A percentile compares a stretch with the other conserved stretches of the same genome.
phyloP scores from a whole-genome alignment of 2,797 vertebrate genomes.

The Danio tinwini region DNA sequence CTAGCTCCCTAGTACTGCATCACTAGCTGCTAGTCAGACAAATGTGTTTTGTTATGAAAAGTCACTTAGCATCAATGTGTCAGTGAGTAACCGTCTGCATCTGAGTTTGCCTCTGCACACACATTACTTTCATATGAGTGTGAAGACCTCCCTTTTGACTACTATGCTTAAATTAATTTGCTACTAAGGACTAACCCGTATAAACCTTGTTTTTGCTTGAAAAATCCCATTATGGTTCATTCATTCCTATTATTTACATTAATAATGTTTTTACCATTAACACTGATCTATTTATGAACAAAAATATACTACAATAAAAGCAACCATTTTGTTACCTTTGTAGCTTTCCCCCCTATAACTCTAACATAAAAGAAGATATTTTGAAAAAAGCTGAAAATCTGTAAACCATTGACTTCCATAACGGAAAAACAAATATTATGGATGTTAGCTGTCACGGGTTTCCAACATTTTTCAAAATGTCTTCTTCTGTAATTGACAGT shows the following conservation, averaged over 20 bases:
- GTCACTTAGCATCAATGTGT: neutral
- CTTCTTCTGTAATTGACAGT: no score
- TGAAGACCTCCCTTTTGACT: slow-evolving; percentile 2
- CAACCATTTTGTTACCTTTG: neutral
- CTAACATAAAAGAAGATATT: no score
- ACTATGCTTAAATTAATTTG: neutral
- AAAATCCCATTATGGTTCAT: neutral
- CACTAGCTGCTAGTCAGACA: neutral
- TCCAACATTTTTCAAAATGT: no score
- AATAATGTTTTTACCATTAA: neutral
- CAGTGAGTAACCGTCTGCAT: slow-evolving; percentile 15
- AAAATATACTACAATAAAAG: neutral
- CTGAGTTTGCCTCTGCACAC: slow-evolving; percentile 2
- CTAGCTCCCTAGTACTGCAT: neutral
- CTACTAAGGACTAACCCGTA: neutral
- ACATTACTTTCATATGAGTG: neutral
- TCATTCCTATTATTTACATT: neutral
- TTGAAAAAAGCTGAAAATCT: no score
- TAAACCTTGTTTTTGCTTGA: neutral
- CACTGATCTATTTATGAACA: neutral
- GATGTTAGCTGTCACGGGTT: no score
- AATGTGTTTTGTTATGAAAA: neutral
- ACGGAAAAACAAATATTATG: no score
- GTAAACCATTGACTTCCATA: no score
- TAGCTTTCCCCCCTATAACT: no score